Base-by-base conservation (phyloP, 2,113 vertebrate genomes). In the Scalopus aquaticus region DNA sequence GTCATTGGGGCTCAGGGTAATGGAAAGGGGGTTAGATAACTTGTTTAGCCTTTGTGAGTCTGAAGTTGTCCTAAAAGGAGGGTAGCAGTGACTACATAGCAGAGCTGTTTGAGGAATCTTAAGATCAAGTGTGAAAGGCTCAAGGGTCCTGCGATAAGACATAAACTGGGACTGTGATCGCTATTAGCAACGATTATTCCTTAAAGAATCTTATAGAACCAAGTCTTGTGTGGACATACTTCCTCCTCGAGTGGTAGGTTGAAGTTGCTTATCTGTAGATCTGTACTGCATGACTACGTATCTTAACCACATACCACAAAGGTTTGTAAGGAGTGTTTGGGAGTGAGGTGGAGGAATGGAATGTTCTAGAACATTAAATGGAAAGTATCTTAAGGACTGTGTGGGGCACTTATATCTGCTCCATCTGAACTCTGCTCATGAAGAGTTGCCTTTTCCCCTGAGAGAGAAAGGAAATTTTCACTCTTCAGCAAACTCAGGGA, bases 381-480 rank as follows among this genome's bases (percentile, higher is more conserved):
- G 22, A 89, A 80, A 10, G 22, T 37, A 58, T 62, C 3, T 60
- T 88, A 79, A 80, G 24, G 15, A 54, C 22, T 70, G 12, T 10
- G 0, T 80, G 60, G 35, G 69, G 9, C 20, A 74, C 19, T 81
- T 64, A 20, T 15, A 69, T n/a, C 8, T 42, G 20, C n/a, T n/a
- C 46, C 30, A 26, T 69, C 32, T 32, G 22, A 85, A 49, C 24
- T 28, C 37, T 32, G 49, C 49, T 86, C 32, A 62, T 0, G 2
- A 42, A 17, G 35, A 76, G 5, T 6, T 56, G 9, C 10, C 76
- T 81, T 24, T 46, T 73, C 22, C 20, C 4, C 28, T 73, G 30
- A 80, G 64, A 85, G 35, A 83, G 37, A 67, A 94, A 69, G 30
- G n/a, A 93, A 19, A 35, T 81, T 42, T 78, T 92, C 32, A 64